Base-by-base conservation (phyloP, 2,888 invertebrate species). In the Acrobasis suavella region DNA sequence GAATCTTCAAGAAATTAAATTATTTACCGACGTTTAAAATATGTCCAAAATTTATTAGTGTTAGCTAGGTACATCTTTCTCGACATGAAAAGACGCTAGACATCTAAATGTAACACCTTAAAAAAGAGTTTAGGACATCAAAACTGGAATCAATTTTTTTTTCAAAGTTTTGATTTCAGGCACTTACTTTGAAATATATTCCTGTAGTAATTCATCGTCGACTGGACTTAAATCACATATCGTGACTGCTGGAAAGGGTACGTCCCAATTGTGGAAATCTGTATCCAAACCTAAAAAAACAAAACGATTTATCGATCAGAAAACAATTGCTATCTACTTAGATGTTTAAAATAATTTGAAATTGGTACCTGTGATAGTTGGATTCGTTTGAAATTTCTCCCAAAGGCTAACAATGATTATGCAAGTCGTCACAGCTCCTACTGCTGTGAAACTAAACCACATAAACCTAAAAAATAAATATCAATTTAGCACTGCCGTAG, bases 321-420 rank as follows among this genome's bases (percentile, higher is more conserved):
- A n/a, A 17, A 7, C 14, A 32, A 32, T 32, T 5, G 32, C 5
- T 6, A n/a, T n/a, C n/a, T n/a, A 32, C 7, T 32, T 6, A 32
- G 32, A 32, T 32, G 7, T 6, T 6, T 8, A 7, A 32, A 32
- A 32, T 0, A 6, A 2, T 6, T 32, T 32, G 5, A 32, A 32
- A 32, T n/a, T 32, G 8, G 74, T 73, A 87, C 96, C 96, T 39
- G 96, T 96, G 62, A 96, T 96, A 0, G 96, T 96, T 6, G 97
- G 96, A 87, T 96, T 96, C 0, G 96, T 96, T 90, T 96, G 96
- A 82, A 97, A 97, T 81, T 96, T 96, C 74, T 96, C 95, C 96
- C 96, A 96, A 39, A 96, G 89, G 74, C 95, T 96, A 55, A 95
- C 93, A 60, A 97, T 96, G 66, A 96, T 96, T 51, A 95, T 94